Evolutionary conservation across 2,888 invertebrate genomes (phyloP), one percentile per base, ranked within the genome.

Genomic region (Drosophila neonasuta): DNA sequence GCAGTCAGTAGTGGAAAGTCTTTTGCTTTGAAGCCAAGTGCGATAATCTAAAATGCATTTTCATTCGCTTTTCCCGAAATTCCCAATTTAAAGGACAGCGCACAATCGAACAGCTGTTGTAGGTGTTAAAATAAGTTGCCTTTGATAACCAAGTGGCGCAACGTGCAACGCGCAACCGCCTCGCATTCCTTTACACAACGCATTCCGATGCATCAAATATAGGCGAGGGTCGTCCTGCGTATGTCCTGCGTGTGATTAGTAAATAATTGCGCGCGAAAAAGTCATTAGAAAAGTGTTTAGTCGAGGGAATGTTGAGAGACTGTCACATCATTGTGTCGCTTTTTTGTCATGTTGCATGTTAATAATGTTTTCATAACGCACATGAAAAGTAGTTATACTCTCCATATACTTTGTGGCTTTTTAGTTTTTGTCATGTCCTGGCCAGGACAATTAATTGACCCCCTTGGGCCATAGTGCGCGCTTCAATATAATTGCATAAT

Each of bases 31-130:
- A 44, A 55, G 52, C 61, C 67, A 70, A 82, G 82, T 79, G 71
- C 66, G 87, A 83, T 85, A 82, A 87, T 85, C 86, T 83, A 87
- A 82, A 83, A 77, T 77, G 71, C 63, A 84, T 74, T 83, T 84
- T 77, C 80, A 82, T 76, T 71, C 58, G n/a, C 63, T 54, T 51
- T 44, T 39, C 24, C 68, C 39, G 34, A 67, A 49, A 32, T 54
- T 34, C 34, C 41, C 30, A 39, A 39, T 49, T 49, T 41, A n/a
- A 51, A 51, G 5, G 9, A 41, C 48, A n/a, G 9, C 15, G n/a
- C 42, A 58, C 24, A 63, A 57, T 51, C 64, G 49, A 75, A 68
- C 86, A 87, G 80, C 80, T 84, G 84, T 54, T 67, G 74, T 82
- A 86, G 85, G 85, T 88, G 88, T 82, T 74, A 77, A 79, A 82